A percentile compares a stretch with the other conserved stretches of the same genome.
Evolutionary conservation across 2,113 vertebrate species (phyloP).

Genomic region (Muntiacus reevesi): DNA sequence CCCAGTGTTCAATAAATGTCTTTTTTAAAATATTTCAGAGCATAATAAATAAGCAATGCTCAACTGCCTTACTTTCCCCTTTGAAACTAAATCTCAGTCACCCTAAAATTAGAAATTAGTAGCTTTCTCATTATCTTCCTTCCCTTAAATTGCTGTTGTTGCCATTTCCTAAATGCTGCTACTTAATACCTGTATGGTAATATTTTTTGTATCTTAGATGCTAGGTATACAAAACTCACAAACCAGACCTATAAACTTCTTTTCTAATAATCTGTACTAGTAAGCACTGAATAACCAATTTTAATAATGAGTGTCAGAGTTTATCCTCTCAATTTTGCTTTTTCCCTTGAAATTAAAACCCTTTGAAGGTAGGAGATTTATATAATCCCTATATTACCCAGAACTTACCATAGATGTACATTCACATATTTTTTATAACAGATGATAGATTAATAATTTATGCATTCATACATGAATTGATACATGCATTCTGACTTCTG

Average conservation of each 20-base stretch:
- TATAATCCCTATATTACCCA: neutral
- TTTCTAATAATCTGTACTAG: neutral
- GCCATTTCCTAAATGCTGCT: neutral
- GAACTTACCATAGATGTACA: neutral
- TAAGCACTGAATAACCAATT: constrained; percentile 9
- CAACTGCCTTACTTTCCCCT: neutral
- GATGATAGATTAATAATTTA: neutral
- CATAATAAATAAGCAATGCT: neutral
- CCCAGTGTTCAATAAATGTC: neutral
- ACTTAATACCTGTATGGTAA: neutral
- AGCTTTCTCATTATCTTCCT: constrained; percentile 13
- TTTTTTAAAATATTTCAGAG: constrained; percentile 8
- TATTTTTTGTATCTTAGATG: neutral
- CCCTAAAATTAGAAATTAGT: neutral
- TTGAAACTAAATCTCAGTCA: constrained; percentile 3
- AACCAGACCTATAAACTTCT: neutral
- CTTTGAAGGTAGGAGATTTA: neutral
- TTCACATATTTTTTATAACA: neutral
- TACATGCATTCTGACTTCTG: neutral
- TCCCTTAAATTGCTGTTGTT: neutral
- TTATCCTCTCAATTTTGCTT: neutral
- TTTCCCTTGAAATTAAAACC: constrained; percentile 23
- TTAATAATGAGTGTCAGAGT: neutral
- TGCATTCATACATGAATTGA: neutral
- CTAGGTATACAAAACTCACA: neutral